A percentile compares a stretch with the other conserved stretches of the same genome.
Conservation (phyloP, 1,140 invertebrate genomes). For the Eubasilissa regina region DNA sequence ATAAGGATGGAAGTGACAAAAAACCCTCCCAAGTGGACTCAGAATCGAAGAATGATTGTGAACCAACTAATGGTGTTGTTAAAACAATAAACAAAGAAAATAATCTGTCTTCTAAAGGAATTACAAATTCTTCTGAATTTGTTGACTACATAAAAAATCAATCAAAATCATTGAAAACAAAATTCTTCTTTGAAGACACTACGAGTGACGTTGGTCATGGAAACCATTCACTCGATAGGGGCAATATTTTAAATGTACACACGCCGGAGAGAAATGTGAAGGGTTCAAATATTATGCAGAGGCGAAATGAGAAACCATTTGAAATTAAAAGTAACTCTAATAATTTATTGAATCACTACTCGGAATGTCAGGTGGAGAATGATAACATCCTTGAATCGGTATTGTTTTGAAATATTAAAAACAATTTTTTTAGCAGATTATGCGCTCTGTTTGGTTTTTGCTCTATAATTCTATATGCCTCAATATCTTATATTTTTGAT, state of each 20-base stretch:
- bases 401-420: neutral
- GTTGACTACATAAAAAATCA: slow-evolving; percentile 28
- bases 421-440: too few relatives aligned
- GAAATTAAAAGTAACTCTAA: neutral
- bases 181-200: slow-evolving; percentile 2
- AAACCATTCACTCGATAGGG: neutral
- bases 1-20: neutral
- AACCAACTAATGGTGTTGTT: neutral
- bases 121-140: slow-evolving; percentile 31
- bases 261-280: neutral
- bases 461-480: neutral
- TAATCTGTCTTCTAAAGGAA: slow-evolving; percentile 29
- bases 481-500: too few relatives aligned
- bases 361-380: slow-evolving; percentile 28
- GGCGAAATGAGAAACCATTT: neutral
- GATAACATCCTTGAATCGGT: slow-evolving; percentile 47
- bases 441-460: neutral
- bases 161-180: slow-evolving; percentile 1
- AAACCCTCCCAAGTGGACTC: slow-evolving; percentile 4
- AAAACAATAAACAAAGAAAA: slow-evolving; percentile 32
- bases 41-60: slow-evolving; percentile 1
- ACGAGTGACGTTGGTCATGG: neutral
- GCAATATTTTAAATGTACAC: neutral
- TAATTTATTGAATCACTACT: slow-evolving; percentile 28
- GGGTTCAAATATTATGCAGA: neutral